phyloP scores from a whole-genome alignment of 1,140 invertebrate species.

The Hycleus cichorii region DNA sequence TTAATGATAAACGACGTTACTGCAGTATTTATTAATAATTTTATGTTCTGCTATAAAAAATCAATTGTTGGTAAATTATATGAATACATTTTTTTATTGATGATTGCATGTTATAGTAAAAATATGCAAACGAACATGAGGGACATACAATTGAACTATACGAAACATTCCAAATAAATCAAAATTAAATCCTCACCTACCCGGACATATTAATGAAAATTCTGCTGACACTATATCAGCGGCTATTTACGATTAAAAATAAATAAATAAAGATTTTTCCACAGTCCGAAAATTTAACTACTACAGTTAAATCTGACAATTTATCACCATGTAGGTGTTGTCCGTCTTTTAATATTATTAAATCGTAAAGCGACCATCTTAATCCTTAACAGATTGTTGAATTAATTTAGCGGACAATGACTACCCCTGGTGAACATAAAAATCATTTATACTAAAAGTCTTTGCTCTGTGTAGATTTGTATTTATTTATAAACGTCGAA shows the following conservation, averaged over 20 bases:
- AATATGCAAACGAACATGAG: not conserved
- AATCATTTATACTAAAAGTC: too few relatives aligned
- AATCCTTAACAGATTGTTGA: too few relatives aligned
- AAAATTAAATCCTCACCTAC: slow-evolving; percentile 11
- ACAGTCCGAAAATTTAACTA: slow-evolving; percentile 15
- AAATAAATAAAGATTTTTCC: slow-evolving; percentile 18
- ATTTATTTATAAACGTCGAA: too few relatives aligned
- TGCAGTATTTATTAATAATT: slow-evolving; percentile 2
- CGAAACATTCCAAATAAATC: slow-evolving; percentile 9
- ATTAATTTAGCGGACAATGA: too few relatives aligned
- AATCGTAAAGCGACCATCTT: too few relatives aligned
- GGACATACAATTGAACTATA: slow-evolving; percentile 3
- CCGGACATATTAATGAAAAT: slow-evolving; percentile 7
- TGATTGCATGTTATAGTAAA: too few relatives aligned
- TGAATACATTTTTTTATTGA: not conserved
- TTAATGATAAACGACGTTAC: slow-evolving; percentile 4
- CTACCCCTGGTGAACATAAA: too few relatives aligned
- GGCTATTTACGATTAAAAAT: not conserved
- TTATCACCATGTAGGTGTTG: slow-evolving; percentile 21
- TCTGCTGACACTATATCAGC: slow-evolving; percentile 1
- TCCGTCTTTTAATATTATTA: too few relatives aligned
- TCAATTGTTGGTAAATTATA: slow-evolving; percentile 3
- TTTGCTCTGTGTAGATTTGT: too few relatives aligned
- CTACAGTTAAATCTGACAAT: slow-evolving; percentile 17
- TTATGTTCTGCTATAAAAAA: not conserved